Evolutionary conservation across 2,113 vertebrate species (phyloP).

Genomic region (Caranx melampygus): DNA sequence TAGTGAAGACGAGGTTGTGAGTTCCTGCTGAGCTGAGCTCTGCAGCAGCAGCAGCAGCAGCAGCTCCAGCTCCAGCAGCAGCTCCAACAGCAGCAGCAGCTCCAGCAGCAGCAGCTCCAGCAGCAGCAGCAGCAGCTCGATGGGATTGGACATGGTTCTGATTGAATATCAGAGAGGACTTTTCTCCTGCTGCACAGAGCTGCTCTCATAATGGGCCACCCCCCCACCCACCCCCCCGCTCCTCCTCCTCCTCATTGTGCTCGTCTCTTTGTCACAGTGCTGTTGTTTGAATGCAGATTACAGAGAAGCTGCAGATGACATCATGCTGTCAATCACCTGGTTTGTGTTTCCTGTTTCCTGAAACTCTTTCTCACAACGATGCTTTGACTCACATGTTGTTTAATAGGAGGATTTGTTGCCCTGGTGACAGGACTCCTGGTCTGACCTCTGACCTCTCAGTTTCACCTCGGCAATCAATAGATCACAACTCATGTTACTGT

Average conservation of each 20-base stretch:
- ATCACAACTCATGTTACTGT: background rate
- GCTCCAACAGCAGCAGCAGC: no score
- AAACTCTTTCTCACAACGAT: background rate
- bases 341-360: background rate
- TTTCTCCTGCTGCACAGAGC: conserved; percentile 2
- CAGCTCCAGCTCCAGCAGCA: no score
- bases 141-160: conserved; percentile 46
- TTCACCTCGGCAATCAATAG: conserved; percentile 4
- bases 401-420: conserved; percentile 1
- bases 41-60: no score
- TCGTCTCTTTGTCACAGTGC: background rate
- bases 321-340: no score
- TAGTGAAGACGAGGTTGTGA: no score
- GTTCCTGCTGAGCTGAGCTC: no score
- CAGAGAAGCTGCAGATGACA: no score
- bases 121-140: background rate
- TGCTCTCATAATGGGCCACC: conserved; percentile 31
- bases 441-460: background rate
- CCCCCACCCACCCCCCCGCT: no score
- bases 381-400: background rate
- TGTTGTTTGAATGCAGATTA: conserved; percentile 31
- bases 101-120: no score
- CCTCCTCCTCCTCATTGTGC: conserved; percentile 1
- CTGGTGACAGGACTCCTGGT: background rate
- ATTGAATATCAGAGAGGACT: conserved; percentile 28